Percentiles rank a stretch among this genome's conserved stretches.
phyloP scores from a whole-genome alignment of 2,113 vertebrate species.

The Meles meles region DNA sequence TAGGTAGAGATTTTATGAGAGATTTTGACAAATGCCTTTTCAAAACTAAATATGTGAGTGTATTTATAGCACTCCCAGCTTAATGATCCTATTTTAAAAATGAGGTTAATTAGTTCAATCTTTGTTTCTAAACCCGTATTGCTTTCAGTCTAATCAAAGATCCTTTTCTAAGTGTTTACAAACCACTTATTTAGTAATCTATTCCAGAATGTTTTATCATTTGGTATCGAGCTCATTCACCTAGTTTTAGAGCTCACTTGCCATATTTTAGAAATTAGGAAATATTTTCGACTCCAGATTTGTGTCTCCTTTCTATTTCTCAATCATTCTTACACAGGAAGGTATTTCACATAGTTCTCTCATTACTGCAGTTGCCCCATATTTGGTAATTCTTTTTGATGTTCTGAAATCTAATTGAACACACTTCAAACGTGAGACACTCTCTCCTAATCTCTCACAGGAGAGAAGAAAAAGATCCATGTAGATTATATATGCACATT shows the following conservation, averaged over 20 bases:
- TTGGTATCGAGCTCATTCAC: background rate
- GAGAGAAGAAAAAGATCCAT: background rate
- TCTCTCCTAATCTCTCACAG: background rate
- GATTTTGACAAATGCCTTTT: background rate
- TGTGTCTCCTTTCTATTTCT: background rate
- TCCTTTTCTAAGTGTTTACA: background rate
- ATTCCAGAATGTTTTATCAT: background rate
- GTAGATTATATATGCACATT: background rate
- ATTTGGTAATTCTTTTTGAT: background rate
- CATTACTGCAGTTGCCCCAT: no score
- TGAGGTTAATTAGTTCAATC: background rate
- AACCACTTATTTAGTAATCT: background rate
- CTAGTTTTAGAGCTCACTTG: background rate
- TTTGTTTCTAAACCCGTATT: background rate
- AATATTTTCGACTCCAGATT: background rate
- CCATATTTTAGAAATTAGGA: background rate
- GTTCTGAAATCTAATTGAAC: background rate
- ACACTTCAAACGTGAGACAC: background rate
- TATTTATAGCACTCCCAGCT: background rate
- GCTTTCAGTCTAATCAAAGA: background rate
- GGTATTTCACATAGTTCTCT: background rate
- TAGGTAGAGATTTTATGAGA: background rate
- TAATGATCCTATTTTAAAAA: background rate
- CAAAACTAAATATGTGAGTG: background rate
- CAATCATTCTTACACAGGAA: background rate